Percentiles rank a stretch among this genome's conserved stretches.
Evolutionary conservation across 2,888 invertebrate genomes (phyloP).

Genomic region (Cryptocephalus moraei): DNA sequence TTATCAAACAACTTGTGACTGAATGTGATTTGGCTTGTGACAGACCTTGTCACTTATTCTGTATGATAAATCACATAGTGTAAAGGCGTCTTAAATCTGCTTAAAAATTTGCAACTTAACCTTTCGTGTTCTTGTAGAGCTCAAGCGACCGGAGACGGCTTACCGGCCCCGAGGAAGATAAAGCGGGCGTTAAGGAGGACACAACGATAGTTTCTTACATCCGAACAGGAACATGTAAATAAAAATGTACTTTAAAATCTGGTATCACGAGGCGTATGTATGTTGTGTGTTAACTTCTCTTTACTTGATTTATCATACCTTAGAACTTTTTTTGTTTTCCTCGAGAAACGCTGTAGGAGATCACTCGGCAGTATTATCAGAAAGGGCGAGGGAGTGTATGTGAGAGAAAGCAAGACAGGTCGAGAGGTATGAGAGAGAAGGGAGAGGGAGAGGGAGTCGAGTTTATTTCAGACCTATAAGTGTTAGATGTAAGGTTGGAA

Average conservation of each 20-base stretch:
- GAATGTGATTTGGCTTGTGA: too few species aligned
- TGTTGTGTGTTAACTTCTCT: background rate
- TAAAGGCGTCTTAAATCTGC: too few species aligned
- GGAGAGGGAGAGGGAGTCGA: constrained; percentile 10
- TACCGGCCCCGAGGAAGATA: constrained; percentile 32
- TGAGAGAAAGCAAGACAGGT: background rate
- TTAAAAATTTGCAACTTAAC: too few species aligned
- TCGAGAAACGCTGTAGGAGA: too few species aligned
- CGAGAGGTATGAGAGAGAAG: background rate
- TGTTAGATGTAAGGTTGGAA: too few species aligned
- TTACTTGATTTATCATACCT: too few species aligned
- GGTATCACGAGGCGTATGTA: background rate
- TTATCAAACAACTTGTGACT: too few species aligned
- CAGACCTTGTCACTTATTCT: too few species aligned
- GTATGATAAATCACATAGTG: too few species aligned
- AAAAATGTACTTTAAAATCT: constrained; percentile 2
- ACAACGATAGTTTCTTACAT: constrained; percentile 27
- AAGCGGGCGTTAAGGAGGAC: constrained; percentile 41
- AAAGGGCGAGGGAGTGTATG: background rate
- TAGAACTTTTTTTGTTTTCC: too few species aligned
- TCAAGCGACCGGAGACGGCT: constrained; percentile 19
- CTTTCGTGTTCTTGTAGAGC: constrained; percentile 19
- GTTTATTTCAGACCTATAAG: constrained; percentile 22
- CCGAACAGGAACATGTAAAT: constrained; percentile 9
- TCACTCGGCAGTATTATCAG: background rate